These are phyloP conservation scores for Amphipoea oculea DNA, from an alignment of 2,888 invertebrate species.

Conservation along the genomic window DNA sequence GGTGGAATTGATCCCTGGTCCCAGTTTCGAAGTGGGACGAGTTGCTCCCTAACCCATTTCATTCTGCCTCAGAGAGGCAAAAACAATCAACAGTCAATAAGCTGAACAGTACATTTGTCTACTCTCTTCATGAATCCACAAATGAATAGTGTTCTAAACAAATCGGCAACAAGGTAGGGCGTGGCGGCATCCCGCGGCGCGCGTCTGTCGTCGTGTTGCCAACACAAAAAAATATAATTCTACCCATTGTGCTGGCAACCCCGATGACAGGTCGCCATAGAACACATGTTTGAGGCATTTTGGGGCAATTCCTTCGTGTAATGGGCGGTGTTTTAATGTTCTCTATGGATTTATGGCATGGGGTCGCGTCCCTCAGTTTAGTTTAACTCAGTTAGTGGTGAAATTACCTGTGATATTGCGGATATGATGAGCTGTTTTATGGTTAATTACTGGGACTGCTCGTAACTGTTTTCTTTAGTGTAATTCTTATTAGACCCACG, in stretches of 20 bases:
- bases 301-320: conserved; percentile 88
- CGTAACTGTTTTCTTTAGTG: conserved; percentile 17
- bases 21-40: too few relatives aligned
- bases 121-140: conserved; percentile 70
- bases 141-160: conserved; percentile 86
- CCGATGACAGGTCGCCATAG: conserved; percentile 89
- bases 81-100: neutral
- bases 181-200: conserved; percentile 86
- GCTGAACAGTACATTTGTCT: conserved; percentile 1
- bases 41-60: too few relatives aligned
- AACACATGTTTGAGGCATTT: conserved; percentile 90
- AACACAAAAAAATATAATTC: conserved; percentile 87
- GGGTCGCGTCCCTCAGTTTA: conserved; percentile 78
- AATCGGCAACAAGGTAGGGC: conserved; percentile 88
- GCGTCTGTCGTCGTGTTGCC: conserved; percentile 89
- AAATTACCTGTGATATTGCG: conserved; percentile 78
- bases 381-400: conserved; percentile 77
- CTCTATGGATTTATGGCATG: conserved; percentile 83
- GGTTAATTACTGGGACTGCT: conserved; percentile 43
- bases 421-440: conserved; percentile 70
- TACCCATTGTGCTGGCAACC: conserved; percentile 86
- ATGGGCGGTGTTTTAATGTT: conserved; percentile 89
- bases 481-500: conserved; percentile 21
- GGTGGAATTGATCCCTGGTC: too few relatives aligned
- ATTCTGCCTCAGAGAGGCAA: conserved; percentile 50